Evolutionary conservation across 2,797 vertebrate genomes (phyloP).

Genomic region (Tadarida brasiliensis): DNA sequence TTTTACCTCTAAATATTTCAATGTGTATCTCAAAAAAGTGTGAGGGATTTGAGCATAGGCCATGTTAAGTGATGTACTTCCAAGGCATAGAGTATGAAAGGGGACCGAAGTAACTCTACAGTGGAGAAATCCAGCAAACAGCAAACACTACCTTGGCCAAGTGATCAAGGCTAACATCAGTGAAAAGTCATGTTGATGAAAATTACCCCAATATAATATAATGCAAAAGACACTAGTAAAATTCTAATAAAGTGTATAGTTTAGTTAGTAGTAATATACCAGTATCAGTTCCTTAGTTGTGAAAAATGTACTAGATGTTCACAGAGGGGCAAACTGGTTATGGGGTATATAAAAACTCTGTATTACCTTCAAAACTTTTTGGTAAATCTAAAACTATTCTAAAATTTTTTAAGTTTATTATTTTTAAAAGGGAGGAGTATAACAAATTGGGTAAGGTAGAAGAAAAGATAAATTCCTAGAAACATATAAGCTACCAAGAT

Average conservation of each 20-base stretch:
- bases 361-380: neutral
- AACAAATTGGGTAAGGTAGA: neutral
- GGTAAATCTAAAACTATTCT: neutral
- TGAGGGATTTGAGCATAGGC: neutral
- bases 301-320: neutral
- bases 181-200: neutral
- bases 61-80: neutral
- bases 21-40: neutral
- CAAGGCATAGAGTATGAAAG: neutral
- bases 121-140: neutral
- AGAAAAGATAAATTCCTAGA: neutral
- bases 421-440: neutral
- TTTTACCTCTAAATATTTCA: conserved; percentile 42
- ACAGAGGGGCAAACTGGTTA: neutral
- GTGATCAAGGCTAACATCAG: neutral
- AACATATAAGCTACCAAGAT: neutral
- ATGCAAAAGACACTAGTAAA: neutral
- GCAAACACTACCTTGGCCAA: neutral
- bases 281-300: neutral
- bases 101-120: neutral
- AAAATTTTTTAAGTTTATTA: neutral
- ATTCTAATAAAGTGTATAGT: neutral
- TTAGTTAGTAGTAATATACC: neutral
- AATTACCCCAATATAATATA: neutral
- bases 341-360: neutral